phyloP scores from a whole-genome alignment of 1,140 invertebrate species.

The Aleiodes sp. region DNA sequence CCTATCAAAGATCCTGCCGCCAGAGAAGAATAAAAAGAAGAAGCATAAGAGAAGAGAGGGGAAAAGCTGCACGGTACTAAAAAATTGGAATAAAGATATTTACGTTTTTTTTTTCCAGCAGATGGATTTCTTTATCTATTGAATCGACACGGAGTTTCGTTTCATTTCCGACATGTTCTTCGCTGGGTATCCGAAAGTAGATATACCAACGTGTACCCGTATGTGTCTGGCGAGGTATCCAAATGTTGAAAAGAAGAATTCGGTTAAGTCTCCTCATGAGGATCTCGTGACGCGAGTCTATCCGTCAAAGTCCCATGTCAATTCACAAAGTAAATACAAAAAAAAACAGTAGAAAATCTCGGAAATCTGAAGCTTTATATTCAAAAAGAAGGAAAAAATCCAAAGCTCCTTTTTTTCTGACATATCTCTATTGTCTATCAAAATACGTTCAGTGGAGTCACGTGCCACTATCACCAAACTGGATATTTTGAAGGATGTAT shows the following conservation, averaged over 20 bases:
- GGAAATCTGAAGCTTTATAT: neutral
- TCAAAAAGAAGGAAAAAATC: neutral
- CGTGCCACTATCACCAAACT: no score
- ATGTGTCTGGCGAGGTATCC: conserved; percentile 7
- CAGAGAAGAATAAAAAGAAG: neutral
- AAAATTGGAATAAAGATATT: neutral
- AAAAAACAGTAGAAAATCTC: neutral
- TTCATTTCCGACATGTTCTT: neutral
- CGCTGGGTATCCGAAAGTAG: neutral
- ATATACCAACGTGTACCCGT: conserved; percentile 4
- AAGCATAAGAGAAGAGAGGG: neutral
- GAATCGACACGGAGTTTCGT: neutral
- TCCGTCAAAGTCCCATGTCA: conserved; percentile 9
- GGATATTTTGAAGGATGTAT: no score
- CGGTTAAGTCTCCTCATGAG: neutral
- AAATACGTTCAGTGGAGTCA: no score
- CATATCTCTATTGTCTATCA: no score
- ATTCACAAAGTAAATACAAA: neutral
- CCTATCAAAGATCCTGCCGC: neutral
- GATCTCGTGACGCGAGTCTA: neutral
- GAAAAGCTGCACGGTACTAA: neutral
- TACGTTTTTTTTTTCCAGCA: neutral
- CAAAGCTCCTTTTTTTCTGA: no score
- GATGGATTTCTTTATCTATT: conserved; percentile 9
- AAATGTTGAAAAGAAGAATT: neutral